Evolutionary conservation across 2,797 vertebrate genomes (phyloP).

Genomic region (Melanogrammus aeglefinus): DNA sequence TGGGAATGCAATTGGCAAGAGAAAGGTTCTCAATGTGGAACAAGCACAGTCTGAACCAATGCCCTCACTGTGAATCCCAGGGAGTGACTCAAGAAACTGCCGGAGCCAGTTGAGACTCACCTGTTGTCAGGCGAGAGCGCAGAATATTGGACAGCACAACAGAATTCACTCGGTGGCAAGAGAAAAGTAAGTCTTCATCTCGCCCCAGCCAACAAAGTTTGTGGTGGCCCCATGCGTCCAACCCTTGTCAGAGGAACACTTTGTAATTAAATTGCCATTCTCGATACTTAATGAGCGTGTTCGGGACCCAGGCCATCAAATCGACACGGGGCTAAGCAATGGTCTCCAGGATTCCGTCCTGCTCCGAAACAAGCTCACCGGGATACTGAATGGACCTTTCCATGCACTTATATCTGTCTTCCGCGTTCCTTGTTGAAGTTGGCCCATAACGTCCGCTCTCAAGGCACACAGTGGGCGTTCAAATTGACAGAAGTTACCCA

Average conservation of each 20-base stretch:
- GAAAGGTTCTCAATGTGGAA: constrained; percentile 68
- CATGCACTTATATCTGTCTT: constrained; percentile 69
- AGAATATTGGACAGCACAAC: constrained; percentile 81
- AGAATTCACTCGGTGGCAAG: constrained; percentile 82
- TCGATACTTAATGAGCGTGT: constrained; percentile 81
- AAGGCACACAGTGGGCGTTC: constrained; percentile 71
- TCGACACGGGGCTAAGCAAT: constrained; percentile 80
- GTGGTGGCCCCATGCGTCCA: constrained; percentile 47
- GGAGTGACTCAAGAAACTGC: constrained; percentile 77
- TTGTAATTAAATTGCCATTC: constrained; percentile 63
- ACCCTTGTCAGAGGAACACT: constrained; percentile 87
- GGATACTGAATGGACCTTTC: constrained; percentile 76
- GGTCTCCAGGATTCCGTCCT: constrained; percentile 70
- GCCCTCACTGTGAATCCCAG: constrained; percentile 76
- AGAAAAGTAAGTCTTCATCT: constrained; percentile 79
- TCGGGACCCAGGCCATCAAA: constrained; percentile 79
- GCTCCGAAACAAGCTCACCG: constrained; percentile 55
- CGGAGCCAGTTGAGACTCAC: constrained; percentile 78
- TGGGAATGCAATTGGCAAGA: constrained; percentile 80
- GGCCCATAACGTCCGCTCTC: constrained; percentile 87
- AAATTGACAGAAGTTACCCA: constrained; percentile 78
- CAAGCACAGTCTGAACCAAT: constrained; percentile 79
- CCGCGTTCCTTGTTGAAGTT: constrained; percentile 69
- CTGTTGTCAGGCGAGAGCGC: constrained; percentile 63
- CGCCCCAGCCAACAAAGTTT: constrained; percentile 76